Percentiles rank a stretch among this genome's conserved stretches.
Conservation (phyloP, 2,888 invertebrate genomes). For the Tipula confusa region DNA sequence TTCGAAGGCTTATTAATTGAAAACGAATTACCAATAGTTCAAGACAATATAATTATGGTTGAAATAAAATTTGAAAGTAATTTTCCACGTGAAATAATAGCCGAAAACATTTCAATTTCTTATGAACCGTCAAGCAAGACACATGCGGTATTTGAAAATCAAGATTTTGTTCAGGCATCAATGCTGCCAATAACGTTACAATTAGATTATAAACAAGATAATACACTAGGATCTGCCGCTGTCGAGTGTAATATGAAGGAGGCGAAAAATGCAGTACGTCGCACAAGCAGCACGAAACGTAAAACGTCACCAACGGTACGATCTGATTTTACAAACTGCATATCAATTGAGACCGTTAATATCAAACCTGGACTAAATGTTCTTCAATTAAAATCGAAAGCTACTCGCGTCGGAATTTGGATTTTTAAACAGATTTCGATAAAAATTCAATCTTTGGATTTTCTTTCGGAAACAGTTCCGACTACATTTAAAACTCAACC, state of each 20-base stretch:
- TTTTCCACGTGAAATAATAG: slow-evolving; percentile 62
- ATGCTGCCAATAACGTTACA: slow-evolving; percentile 58
- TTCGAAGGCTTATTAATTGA: slow-evolving; percentile 44
- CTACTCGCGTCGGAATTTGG: slow-evolving; percentile 64
- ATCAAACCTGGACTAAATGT: slow-evolving; percentile 64
- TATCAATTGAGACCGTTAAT: slow-evolving; percentile 52
- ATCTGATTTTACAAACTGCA: slow-evolving; percentile 60
- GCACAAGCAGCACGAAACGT: slow-evolving; percentile 68
- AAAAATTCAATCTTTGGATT: slow-evolving; percentile 60
- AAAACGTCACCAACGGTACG: slow-evolving; percentile 63
- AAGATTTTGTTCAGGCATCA: slow-evolving; percentile 34
- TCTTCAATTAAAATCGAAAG: slow-evolving; percentile 57
- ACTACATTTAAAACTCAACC: slow-evolving; percentile 43
- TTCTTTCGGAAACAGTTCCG: slow-evolving; percentile 61
- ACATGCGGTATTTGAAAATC: slow-evolving; percentile 49
- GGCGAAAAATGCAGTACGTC: slow-evolving; percentile 54
- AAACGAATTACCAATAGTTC: slow-evolving; percentile 46
- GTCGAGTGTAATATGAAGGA: slow-evolving; percentile 67
- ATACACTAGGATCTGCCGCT: slow-evolving; percentile 67
- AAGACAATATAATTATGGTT: slow-evolving; percentile 55
- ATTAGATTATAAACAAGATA: slow-evolving; percentile 77
- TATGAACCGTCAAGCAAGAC: slow-evolving; percentile 55
- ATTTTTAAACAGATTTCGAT: slow-evolving; percentile 62
- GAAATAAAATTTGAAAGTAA: slow-evolving; percentile 56
- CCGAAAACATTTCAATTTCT: slow-evolving; percentile 61